phyloP scores from a whole-genome alignment of 2,888 invertebrate species.

The Drosophila antonietae region DNA sequence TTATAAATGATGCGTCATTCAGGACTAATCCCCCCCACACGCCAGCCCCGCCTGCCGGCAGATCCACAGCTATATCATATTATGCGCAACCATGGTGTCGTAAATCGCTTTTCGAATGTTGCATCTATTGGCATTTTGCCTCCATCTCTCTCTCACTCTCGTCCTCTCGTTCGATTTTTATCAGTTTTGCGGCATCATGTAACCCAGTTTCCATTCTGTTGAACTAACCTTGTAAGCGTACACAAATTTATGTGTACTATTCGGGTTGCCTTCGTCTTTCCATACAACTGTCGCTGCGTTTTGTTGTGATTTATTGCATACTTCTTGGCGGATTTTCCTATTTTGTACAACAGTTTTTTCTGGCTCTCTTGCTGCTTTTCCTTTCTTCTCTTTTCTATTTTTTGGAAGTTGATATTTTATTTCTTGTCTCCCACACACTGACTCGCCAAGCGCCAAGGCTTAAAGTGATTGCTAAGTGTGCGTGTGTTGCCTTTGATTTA shows the following conservation, averaged over 20 bases:
- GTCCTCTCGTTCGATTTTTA: slow-evolving; percentile 52
- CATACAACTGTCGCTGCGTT: slow-evolving; percentile 43
- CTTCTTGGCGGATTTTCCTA: slow-evolving; percentile 66
- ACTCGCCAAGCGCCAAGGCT: slow-evolving; percentile 46
- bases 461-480: slow-evolving; percentile 47
- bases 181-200: slow-evolving; percentile 61
- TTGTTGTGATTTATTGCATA: slow-evolving; percentile 70
- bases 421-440: slow-evolving; percentile 32
- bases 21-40: slow-evolving; percentile 32
- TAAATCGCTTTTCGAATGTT: slow-evolving; percentile 73
- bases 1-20: slow-evolving; percentile 72
- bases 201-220: slow-evolving; percentile 62
- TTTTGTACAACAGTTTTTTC: slow-evolving; percentile 55
- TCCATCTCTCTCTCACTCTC: background rate
- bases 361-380: background rate
- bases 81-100: slow-evolving; percentile 72
- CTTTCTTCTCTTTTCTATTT: slow-evolving; percentile 5
- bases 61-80: slow-evolving; percentile 57
- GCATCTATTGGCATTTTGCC: slow-evolving; percentile 65
- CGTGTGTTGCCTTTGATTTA: slow-evolving; percentile 40
- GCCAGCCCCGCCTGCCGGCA: background rate
- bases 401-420: slow-evolving; percentile 47
- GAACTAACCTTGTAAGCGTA: slow-evolving; percentile 68
- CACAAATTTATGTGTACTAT: slow-evolving; percentile 68
- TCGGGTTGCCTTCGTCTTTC: slow-evolving; percentile 19